These are phyloP conservation scores for Scaptomyza reducta DNA, from an alignment of 2,888 invertebrate genomes.

Conservation along the genomic window DNA sequence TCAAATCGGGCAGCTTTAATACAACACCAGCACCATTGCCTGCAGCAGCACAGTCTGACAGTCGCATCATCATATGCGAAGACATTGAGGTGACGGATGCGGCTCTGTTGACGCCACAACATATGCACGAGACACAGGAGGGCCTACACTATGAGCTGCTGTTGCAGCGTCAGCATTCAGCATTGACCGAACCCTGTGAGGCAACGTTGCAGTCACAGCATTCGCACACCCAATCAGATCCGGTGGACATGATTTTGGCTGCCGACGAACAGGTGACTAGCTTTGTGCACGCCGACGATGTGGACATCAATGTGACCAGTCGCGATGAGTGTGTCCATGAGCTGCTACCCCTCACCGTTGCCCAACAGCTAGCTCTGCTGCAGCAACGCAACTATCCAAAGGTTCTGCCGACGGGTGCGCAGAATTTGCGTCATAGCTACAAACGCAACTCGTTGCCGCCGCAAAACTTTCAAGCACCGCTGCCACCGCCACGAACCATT, in stretches of 20 bases:
- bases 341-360: slow-evolving; percentile 85
- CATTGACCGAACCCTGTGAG: slow-evolving; percentile 72
- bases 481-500: slow-evolving; percentile 90
- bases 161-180: slow-evolving; percentile 75
- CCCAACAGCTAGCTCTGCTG: slow-evolving; percentile 90
- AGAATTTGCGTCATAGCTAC: slow-evolving; percentile 50
- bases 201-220: slow-evolving; percentile 66
- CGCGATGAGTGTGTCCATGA: slow-evolving; percentile 85
- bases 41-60: slow-evolving; percentile 47
- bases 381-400: slow-evolving; percentile 93
- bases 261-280: slow-evolving; percentile 84
- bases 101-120: slow-evolving; percentile 80
- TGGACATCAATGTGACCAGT: slow-evolving; percentile 90
- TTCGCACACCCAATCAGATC: slow-evolving; percentile 88
- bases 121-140: slow-evolving; percentile 78
- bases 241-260: slow-evolving; percentile 86
- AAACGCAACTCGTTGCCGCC: slow-evolving; percentile 85
- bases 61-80: slow-evolving; percentile 82
- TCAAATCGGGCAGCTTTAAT: slow-evolving; percentile 75
- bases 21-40: slow-evolving; percentile 84
- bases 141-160: slow-evolving; percentile 81
- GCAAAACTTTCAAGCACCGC: slow-evolving; percentile 86
- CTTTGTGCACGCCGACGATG: slow-evolving; percentile 84
- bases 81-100: slow-evolving; percentile 82
- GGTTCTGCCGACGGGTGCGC: slow-evolving; percentile 89